Evolutionary conservation across 1,140 invertebrate species (phyloP), one percentile per base, ranked within the genome.

Genomic region (Bombus pascuorum): DNA sequence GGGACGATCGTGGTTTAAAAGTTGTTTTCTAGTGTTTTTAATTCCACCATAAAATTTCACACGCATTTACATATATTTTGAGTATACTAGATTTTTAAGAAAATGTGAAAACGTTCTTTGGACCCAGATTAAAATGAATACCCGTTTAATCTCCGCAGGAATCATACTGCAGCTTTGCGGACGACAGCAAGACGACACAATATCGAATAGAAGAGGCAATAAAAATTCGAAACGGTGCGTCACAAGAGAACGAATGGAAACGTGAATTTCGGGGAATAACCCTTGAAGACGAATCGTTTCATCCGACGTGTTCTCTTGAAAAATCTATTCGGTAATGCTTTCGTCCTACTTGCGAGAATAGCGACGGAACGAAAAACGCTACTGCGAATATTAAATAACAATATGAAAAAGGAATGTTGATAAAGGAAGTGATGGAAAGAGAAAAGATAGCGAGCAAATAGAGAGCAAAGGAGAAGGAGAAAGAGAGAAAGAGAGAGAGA

Each of bases 341-440:
- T 70, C 37, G 32, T 81, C 32, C 25, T 68, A 22, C 28, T 47
- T 57, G 10, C 44, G 44, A 70, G 18, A 72, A 18, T 22, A 53
- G 70, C 62, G 18, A 70, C 34, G 47, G 18, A 85, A 85, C 82
- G 68, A 78, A n/a, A 53, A 53, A 53, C 12, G 22, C 44, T 34
- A 8, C 32, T 32, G 39, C 28, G 18, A 53, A 13, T 86, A 59
- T 53, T 70, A 39, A 34, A 42, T 81, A 28, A 53, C 22, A 34
- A n/a, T 18, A 25, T 74, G 32, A 74, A 4, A 25, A 32, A 2
- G n/a, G 1, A 44, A 39, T 28, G 10, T 8, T 9, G 28, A 18
- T 74, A 10, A 44, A 44, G 22, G 12, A 25, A 80, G 13, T 5
- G 73, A 53, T 15, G 25, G 18, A 22, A 5, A 5, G 3, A 75